Base-by-base conservation (phyloP, 2,113 vertebrate species). In the Pycnonotus jocosus region DNA sequence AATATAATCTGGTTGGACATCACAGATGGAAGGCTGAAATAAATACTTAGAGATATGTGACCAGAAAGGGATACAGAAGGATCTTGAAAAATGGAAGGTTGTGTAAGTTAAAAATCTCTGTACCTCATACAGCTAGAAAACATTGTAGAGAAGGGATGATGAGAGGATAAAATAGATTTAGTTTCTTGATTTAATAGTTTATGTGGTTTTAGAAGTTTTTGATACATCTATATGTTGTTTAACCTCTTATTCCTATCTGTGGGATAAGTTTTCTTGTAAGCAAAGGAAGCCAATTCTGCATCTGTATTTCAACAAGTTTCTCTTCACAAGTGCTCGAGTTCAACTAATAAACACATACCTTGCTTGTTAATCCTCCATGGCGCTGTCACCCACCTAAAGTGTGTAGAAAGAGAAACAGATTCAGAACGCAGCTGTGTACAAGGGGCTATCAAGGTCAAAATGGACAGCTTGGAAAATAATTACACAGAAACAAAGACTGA, bases 331-430 rank as follows among this genome's bases (percentile, higher is more conserved):
- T 66, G 22, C 24, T 54, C 4, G 2, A 47, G 17, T 92, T 96
- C 40, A 73, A 15, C 27, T 68, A 86, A 73, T 90, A 81, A 92
- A 88, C 79, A 82, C 95, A 24, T 94, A 94, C 90, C 93, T 96
- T 88, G 27, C 56, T 86, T 66, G 58, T 95, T 93, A 96, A 69
- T 92, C 81, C 71, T 96, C 81, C 94, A 87, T 94, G 89, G 58
- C 0, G 2, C 76, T 92, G 86, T 92, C 86, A 74, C 80, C 78
- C 88, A 92, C 91, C 94, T 94, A 68, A 69, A 87, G 62, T 54
- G 54, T 86, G 71, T 54, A 61, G 50, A 85, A 92, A 85, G 86
- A 95, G 65, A 89, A 90, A 76, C 64, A 89, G 83, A 48, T 68
- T 93, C 65, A 93, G 81, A 48, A 85, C 31, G 6, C 61, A 81